A percentile compares a stretch with the other conserved stretches of the same genome.
These are phyloP conservation scores for Erebia epiphron DNA, from an alignment of 2,888 invertebrate species.

Conservation along the genomic window DNA sequence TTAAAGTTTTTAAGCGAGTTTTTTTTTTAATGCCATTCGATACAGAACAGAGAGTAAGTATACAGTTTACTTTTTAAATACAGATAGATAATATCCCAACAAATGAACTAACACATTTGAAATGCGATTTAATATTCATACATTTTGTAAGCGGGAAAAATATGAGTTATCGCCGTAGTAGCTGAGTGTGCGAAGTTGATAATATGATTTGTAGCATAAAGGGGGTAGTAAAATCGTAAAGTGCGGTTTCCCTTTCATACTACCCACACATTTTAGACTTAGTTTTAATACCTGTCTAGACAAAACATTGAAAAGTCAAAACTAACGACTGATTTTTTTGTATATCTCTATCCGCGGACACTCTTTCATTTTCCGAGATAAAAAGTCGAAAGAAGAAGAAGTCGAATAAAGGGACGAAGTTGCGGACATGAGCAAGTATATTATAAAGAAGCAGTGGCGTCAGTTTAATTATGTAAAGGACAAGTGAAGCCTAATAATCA, in stretches of 20 bases:
- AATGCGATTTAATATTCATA: slow-evolving; percentile 15
- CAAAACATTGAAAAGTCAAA: background rate
- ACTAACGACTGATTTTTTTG: too few relatives aligned
- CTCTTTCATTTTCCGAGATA: too few relatives aligned
- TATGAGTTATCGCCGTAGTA: slow-evolving; percentile 24
- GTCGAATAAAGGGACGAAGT: too few relatives aligned
- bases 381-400: too few relatives aligned
- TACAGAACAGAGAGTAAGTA: too few relatives aligned
- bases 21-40: too few relatives aligned
- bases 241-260: slow-evolving; percentile 17
- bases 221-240: slow-evolving; percentile 29
- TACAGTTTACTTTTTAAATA: background rate
- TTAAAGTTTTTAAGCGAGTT: too few relatives aligned
- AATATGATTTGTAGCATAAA: slow-evolving; percentile 33
- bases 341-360: too few relatives aligned
- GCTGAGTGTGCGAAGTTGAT: slow-evolving; percentile 35
- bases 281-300: slow-evolving; percentile 12
- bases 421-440: too few relatives aligned
- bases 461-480: too few relatives aligned
- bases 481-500: too few relatives aligned
- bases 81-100: background rate
- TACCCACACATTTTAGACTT: slow-evolving; percentile 7
- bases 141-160: slow-evolving; percentile 22
- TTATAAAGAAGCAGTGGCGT: too few relatives aligned
- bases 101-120: slow-evolving; percentile 7